Conservation (phyloP, 2,888 invertebrate genomes). For the Drosophila colorata region DNA sequence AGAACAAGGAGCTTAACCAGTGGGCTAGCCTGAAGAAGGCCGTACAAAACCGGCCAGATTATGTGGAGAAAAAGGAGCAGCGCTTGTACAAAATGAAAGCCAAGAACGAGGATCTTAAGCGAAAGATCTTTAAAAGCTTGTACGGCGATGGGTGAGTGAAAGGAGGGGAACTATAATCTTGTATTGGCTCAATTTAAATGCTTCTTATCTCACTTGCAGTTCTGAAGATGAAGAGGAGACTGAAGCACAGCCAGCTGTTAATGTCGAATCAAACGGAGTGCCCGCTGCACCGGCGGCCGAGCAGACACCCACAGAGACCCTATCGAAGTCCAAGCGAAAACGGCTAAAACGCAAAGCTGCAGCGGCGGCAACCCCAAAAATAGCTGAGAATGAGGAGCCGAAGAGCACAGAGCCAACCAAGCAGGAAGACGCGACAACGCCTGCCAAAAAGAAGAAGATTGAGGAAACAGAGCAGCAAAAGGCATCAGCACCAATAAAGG, state of each 20-base stretch:
- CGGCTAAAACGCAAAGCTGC: conserved; percentile 73
- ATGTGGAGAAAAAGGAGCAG: conserved; percentile 92
- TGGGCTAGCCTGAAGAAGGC: conserved; percentile 98
- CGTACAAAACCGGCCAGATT: conserved; percentile 90
- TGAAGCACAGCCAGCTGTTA: conserved; percentile 6
- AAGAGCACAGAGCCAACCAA: conserved; percentile 2
- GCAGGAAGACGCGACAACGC: not conserved
- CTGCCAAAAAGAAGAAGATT: conserved; percentile 1
- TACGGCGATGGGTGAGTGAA: conserved; percentile 86
- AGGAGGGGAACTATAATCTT: not conserved
- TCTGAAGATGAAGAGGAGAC: conserved; percentile 82
- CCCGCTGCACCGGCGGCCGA: not conserved
- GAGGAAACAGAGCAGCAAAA: not conserved
- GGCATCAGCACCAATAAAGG: conserved; percentile 1
- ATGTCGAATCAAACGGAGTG: conserved; percentile 1
- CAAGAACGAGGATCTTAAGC: conserved; percentile 90
- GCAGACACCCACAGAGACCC: conserved; percentile 32
- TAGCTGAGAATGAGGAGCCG: not conserved
- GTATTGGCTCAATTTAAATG: not conserved
- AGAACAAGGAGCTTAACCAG: conserved; percentile 96
- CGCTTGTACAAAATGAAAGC: conserved; percentile 91
- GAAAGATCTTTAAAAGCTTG: conserved; percentile 91
- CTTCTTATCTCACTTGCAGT: conserved; percentile 38
- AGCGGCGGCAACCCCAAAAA: conserved; percentile 20
- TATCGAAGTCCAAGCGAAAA: conserved; percentile 68